phyloP scores from a whole-genome alignment of 2,113 vertebrate genomes.

The Corythornis cristatus region DNA sequence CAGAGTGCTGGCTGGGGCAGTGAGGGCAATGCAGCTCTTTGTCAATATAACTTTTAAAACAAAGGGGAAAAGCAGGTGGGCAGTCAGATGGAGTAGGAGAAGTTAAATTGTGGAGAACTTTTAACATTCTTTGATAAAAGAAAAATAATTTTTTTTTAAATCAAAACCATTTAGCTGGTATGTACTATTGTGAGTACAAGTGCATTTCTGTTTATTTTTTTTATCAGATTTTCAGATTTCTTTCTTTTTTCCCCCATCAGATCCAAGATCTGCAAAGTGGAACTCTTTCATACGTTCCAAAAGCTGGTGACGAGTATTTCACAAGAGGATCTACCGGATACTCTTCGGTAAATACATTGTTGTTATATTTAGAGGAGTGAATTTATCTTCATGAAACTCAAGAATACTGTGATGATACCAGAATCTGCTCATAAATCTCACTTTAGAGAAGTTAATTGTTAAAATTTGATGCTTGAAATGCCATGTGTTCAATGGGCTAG shows the following conservation, averaged over 20 bases:
- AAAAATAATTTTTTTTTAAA: background rate
- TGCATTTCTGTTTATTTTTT: background rate
- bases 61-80: background rate
- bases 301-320: conserved; percentile 79
- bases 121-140: background rate
- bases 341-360: conserved; percentile 83
- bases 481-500: background rate
- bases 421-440: background rate
- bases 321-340: conserved; percentile 77
- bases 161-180: background rate
- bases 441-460: background rate
- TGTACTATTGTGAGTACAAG: background rate
- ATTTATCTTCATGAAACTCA: background rate
- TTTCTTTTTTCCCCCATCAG: conserved; percentile 56
- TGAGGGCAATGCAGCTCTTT: background rate
- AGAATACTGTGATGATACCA: background rate
- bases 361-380: background rate
- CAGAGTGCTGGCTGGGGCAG: background rate
- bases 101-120: background rate
- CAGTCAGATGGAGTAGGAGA: background rate
- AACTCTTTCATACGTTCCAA: conserved; percentile 88
- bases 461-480: background rate
- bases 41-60: background rate
- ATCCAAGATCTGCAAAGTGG: conserved; percentile 90
- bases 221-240: background rate